Percentiles rank a stretch among this genome's conserved stretches.
These are phyloP conservation scores for Drosophila parabipectinata DNA, from an alignment of 1,140 invertebrate genomes.

Conservation along the genomic window DNA sequence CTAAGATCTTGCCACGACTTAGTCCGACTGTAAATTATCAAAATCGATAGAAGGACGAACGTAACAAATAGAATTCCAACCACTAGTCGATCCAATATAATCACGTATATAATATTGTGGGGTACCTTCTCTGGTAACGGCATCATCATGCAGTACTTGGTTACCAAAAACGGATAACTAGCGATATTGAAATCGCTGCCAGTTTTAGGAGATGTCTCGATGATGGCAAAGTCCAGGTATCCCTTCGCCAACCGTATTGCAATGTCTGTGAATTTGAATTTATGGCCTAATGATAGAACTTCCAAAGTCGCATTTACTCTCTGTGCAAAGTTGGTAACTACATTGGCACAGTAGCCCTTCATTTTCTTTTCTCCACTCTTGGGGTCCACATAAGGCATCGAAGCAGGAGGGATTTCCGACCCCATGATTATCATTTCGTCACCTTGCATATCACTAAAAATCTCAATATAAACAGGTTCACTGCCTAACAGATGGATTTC, in stretches of 20 bases:
- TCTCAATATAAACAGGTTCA: background rate
- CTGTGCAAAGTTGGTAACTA: background rate
- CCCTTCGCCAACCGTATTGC: background rate
- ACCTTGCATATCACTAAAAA: background rate
- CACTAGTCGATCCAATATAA: background rate
- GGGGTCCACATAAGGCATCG: background rate
- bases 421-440: background rate
- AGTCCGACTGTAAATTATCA: background rate
- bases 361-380: background rate
- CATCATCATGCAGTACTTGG: background rate
- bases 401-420: background rate
- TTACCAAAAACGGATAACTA: background rate
- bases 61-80: background rate
- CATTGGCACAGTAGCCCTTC: background rate
- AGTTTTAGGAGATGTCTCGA: background rate
- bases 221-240: background rate
- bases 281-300: background rate
- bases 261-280: background rate
- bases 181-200: background rate
- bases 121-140: background rate
- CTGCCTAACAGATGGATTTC: background rate
- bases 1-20: background rate
- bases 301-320: background rate
- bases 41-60: background rate
- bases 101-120: background rate